These are phyloP conservation scores for Nematopogon swammerdamellus DNA, from an alignment of 2,888 invertebrate species.

Conservation along the genomic window DNA sequence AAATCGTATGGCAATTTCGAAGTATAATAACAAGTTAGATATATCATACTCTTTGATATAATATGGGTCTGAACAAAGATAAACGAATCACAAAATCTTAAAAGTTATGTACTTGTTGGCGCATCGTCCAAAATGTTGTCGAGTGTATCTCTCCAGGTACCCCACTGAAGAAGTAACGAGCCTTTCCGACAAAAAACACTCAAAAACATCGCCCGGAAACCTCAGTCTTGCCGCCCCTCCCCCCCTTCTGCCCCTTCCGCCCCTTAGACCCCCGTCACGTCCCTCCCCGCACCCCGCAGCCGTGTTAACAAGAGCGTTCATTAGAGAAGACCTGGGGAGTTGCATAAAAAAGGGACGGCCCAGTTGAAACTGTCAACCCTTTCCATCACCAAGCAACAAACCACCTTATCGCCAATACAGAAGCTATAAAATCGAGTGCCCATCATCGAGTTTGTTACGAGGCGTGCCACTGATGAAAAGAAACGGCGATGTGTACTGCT, in stretches of 20 bases:
- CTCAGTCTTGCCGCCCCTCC: background rate
- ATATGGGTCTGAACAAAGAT: no score
- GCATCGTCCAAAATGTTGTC: no score
- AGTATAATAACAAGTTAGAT: no score
- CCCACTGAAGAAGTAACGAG: background rate
- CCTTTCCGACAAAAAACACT: background rate
- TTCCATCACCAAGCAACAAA: background rate
- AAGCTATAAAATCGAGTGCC: background rate
- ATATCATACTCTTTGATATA: no score
- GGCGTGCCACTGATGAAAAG: background rate
- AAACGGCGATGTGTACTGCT: background rate
- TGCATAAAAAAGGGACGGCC: background rate
- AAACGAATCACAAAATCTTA: no score
- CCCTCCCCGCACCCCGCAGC: background rate
- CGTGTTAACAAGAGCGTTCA: background rate
- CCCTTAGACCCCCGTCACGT: no score
- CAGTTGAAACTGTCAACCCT: background rate
- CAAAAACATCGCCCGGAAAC: background rate
- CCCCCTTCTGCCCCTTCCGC: no score
- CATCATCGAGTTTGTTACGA: background rate
- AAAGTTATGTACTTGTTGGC: no score
- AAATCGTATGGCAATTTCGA: no score
- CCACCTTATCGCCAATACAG: background rate
- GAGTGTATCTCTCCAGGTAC: no score
- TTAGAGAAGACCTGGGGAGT: background rate